phyloP scores from a whole-genome alignment of 2,888 invertebrate genomes.

The Luffia ferchaultella region DNA sequence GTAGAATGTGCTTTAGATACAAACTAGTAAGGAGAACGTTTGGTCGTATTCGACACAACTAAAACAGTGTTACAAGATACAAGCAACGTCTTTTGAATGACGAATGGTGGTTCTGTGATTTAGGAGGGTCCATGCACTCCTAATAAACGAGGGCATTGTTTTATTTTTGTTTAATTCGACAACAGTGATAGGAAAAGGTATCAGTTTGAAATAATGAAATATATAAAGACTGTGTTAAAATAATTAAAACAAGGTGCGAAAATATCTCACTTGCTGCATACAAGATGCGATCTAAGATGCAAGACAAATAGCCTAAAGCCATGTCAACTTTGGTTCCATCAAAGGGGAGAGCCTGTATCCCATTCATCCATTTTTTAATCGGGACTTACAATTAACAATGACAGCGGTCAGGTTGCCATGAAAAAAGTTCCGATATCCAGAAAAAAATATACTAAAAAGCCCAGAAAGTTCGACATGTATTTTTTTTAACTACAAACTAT shows the following conservation, averaged over 20 bases:
- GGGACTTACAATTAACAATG: slow-evolving; percentile 48
- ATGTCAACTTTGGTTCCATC: slow-evolving; percentile 52
- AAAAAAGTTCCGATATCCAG: slow-evolving; percentile 1
- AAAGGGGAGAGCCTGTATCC: slow-evolving; percentile 31
- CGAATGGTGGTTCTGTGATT: slow-evolving; percentile 50
- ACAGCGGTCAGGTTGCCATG: slow-evolving; percentile 50
- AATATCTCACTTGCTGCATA: slow-evolving; percentile 30
- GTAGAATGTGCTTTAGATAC: slow-evolving; percentile 20
- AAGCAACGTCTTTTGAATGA: slow-evolving; percentile 42
- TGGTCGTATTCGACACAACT: slow-evolving; percentile 19
- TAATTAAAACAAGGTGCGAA: slow-evolving; percentile 47
- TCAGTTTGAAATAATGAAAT: slow-evolving; percentile 19
- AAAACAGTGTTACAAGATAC: slow-evolving; percentile 27
- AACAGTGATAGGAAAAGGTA: too few relatives aligned
- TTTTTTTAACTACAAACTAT: background rate
- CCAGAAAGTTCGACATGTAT: slow-evolving; percentile 15
- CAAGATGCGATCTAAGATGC: slow-evolving; percentile 22
- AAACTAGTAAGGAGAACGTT: background rate
- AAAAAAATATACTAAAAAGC: slow-evolving; percentile 31
- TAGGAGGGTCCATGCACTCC: slow-evolving; percentile 31
- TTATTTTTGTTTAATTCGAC: background rate
- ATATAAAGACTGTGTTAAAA: too few relatives aligned
- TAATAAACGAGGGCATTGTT: background rate
- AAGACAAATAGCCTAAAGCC: slow-evolving; percentile 53
- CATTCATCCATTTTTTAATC: slow-evolving; percentile 54